Percentiles rank a stretch among this genome's conserved stretches.
Conservation (phyloP, 2,888 invertebrate genomes). For the Latrodectus hesperus region DNA sequence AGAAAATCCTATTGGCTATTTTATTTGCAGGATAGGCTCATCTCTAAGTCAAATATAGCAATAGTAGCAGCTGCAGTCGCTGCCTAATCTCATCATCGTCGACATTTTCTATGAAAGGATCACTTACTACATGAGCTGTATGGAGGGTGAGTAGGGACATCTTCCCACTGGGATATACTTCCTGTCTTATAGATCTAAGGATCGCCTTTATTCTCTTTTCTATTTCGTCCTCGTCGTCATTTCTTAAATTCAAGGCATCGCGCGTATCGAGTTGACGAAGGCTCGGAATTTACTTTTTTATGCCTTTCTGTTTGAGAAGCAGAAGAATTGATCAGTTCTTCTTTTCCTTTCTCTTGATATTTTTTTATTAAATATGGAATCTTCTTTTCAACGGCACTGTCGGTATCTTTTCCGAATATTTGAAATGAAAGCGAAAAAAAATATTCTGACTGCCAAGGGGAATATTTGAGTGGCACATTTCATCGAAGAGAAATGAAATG, state of each 20-base stretch:
- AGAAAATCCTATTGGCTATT: constrained; percentile 13
- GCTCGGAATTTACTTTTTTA: neutral
- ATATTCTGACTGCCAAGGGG: too few species aligned
- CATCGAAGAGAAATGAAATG: too few species aligned
- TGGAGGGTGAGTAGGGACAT: neutral
- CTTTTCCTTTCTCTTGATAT: neutral
- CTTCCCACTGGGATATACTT: constrained; percentile 33
- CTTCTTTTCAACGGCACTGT: neutral
- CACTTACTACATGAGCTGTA: constrained; percentile 46
- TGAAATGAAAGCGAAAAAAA: too few species aligned
- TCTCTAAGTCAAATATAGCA: constrained; percentile 57
- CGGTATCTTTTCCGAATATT: too few species aligned
- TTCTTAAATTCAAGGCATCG: neutral
- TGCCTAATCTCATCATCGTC: constrained; percentile 48
- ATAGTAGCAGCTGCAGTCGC: constrained; percentile 36
- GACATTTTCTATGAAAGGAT: constrained; percentile 51
- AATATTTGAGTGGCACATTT: too few species aligned
- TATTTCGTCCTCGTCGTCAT: neutral
- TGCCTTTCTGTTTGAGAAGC: neutral
- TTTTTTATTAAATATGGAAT: neutral
- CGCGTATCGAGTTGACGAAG: neutral
- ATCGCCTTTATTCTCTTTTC: neutral
- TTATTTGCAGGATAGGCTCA: constrained; percentile 45
- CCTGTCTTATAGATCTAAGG: constrained; percentile 4
- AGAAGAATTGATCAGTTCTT: constrained; percentile 1